Percentiles rank a stretch among this genome's conserved stretches.
Conservation (phyloP, 2,797 vertebrate genomes). For the Babyrousa celebensis region DNA sequence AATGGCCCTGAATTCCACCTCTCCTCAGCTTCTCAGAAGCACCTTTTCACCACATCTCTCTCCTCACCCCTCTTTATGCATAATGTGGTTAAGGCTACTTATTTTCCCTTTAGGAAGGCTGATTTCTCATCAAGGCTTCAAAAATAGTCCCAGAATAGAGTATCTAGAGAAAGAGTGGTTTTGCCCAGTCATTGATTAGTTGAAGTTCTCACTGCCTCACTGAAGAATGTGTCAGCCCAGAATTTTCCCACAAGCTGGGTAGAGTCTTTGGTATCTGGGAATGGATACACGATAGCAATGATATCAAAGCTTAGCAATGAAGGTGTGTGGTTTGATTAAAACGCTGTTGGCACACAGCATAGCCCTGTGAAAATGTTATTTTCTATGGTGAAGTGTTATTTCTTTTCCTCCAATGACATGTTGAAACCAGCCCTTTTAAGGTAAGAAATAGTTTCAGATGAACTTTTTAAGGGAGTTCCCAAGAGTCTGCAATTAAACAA, state of each 20-base stretch:
- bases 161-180: neutral
- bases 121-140: neutral
- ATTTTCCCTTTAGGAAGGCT: conserved; percentile 33
- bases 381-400: neutral
- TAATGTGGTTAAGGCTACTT: neutral
- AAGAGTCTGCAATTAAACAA: conserved; percentile 5
- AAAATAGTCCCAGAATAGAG: neutral
- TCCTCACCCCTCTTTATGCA: neutral
- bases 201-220: neutral
- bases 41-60: neutral
- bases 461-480: conserved; percentile 31
- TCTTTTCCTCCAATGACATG: neutral
- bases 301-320: neutral
- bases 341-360: neutral
- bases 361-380: neutral
- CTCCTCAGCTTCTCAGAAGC: neutral
- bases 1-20: neutral
- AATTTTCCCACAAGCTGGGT: neutral
- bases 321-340: neutral
- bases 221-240: neutral
- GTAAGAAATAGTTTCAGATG: conserved; percentile 56
- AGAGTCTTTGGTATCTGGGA: neutral
- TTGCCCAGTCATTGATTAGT: neutral
- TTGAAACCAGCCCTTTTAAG: conserved; percentile 9
- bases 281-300: neutral